Percentiles rank a stretch among this genome's conserved stretches.
phyloP scores from a whole-genome alignment of 2,888 invertebrate species.

The Scaeva pyrastri region DNA sequence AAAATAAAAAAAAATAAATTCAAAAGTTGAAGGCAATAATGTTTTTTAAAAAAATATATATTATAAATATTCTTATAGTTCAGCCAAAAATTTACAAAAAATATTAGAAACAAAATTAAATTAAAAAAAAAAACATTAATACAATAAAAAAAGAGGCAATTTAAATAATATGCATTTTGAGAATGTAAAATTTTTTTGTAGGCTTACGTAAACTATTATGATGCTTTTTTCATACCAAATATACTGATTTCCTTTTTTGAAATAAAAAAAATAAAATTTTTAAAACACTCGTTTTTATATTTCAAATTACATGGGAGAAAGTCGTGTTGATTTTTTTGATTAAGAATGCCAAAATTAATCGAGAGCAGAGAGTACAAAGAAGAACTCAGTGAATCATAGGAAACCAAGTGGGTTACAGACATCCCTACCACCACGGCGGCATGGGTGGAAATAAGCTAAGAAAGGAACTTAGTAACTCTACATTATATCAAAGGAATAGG shows the following conservation, averaged over 20 bases:
- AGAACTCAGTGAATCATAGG: too few species aligned
- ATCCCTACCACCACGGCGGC: too few species aligned
- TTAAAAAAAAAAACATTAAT: slow-evolving; percentile 26
- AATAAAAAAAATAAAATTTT: slow-evolving; percentile 55
- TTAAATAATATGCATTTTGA: slow-evolving; percentile 49
- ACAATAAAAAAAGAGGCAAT: slow-evolving; percentile 12
- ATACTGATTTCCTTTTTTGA: slow-evolving; percentile 56
- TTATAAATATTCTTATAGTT: neutral
- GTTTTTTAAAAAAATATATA: slow-evolving; percentile 31
- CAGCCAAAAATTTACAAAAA: slow-evolving; percentile 52
- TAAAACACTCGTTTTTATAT: slow-evolving; percentile 17
- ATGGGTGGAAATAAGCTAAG: too few species aligned
- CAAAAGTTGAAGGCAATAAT: slow-evolving; percentile 51
- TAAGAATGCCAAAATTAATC: neutral
- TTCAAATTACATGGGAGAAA: too few species aligned
- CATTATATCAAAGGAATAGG: too few species aligned
- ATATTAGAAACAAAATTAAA: neutral
- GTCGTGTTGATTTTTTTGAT: neutral
- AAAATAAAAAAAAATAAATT: too few species aligned
- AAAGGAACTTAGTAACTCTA: too few species aligned
- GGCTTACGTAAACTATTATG: slow-evolving; percentile 39
- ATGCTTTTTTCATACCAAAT: slow-evolving; percentile 59
- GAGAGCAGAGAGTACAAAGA: too few species aligned
- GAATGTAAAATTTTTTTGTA: slow-evolving; percentile 36
- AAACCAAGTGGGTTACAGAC: too few species aligned